Percentiles rank a stretch among this genome's conserved stretches.
These are phyloP conservation scores for Kobus ellipsiprymnus DNA, from an alignment of 2,113 vertebrate genomes.

Conservation along the genomic window DNA sequence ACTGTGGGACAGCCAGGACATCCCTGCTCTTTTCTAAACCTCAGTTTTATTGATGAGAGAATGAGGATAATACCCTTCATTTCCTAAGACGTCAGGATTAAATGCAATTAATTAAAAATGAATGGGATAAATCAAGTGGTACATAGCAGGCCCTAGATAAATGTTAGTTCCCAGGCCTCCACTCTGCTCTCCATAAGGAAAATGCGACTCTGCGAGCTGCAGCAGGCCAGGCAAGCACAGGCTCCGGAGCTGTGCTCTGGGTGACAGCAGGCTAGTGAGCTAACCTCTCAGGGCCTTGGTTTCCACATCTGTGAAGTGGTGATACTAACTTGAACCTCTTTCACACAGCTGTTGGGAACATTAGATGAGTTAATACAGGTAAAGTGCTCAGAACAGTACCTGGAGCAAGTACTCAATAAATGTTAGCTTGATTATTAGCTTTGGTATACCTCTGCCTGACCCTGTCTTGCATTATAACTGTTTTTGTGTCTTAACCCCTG, in stretches of 20 bases:
- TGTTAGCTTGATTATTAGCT: not conserved
- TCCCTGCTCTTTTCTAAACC: not conserved
- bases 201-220: not conserved
- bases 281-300: not conserved
- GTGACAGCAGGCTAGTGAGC: not conserved
- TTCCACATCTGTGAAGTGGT: not conserved
- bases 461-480: not conserved
- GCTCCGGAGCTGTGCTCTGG: not conserved
- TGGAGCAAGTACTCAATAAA: not conserved
- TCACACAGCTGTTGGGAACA: not conserved
- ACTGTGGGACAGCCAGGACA: not conserved
- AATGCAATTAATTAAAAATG: not conserved
- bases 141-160: not conserved
- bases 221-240: not conserved
- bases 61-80: not conserved
- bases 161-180: not conserved
- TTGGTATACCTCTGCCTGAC: not conserved
- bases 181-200: rapidly evolving
- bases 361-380: not conserved
- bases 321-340: not conserved
- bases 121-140: not conserved
- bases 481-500: not conserved
- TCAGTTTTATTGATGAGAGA: not conserved
- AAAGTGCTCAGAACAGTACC: not conserved
- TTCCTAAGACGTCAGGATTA: not conserved